Evolutionary conservation across 2,888 invertebrate species (phyloP).

Genomic region (Gari tellinella): DNA sequence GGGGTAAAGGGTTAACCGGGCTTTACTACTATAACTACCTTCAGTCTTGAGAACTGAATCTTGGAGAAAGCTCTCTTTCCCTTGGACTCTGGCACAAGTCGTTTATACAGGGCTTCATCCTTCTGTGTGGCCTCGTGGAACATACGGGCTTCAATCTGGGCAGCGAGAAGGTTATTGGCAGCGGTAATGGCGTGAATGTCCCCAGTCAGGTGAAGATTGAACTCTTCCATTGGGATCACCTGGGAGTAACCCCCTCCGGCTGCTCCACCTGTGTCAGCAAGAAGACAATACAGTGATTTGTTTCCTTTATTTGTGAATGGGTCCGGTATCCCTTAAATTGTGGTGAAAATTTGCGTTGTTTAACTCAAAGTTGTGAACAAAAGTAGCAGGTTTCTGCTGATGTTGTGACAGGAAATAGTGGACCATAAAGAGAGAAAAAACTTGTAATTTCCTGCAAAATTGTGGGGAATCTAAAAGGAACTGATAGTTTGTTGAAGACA

Average conservation of each 20-base stretch:
- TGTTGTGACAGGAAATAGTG: background rate
- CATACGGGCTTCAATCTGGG: conserved; percentile 97
- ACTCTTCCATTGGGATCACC: conserved; percentile 99
- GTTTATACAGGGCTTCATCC: conserved; percentile 91
- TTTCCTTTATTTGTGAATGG: too few species aligned
- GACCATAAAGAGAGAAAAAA: background rate
- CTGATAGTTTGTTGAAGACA: too few species aligned
- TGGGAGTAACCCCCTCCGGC: conserved; percentile 99
- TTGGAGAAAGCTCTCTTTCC: conserved; percentile 93
- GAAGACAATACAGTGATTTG: too few species aligned
- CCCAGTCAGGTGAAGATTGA: conserved; percentile 97
- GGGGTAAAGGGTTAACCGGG: too few species aligned
- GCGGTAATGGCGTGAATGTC: conserved; percentile 99
- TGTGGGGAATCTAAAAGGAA: too few species aligned
- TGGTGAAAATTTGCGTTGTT: background rate
- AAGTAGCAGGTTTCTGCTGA: too few species aligned
- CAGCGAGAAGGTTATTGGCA: conserved; percentile 98
- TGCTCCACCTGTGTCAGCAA: conserved; percentile 91
- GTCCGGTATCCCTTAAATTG: too few species aligned
- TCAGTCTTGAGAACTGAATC: conserved; percentile 91
- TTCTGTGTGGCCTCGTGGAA: conserved; percentile 98
- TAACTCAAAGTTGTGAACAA: too few species aligned
- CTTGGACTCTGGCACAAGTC: conserved; percentile 94
- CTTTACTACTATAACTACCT: too few species aligned
- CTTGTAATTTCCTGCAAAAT: too few species aligned